Evolutionary conservation across 2,113 vertebrate species (phyloP).

Genomic region (Pandion haliaetus): DNA sequence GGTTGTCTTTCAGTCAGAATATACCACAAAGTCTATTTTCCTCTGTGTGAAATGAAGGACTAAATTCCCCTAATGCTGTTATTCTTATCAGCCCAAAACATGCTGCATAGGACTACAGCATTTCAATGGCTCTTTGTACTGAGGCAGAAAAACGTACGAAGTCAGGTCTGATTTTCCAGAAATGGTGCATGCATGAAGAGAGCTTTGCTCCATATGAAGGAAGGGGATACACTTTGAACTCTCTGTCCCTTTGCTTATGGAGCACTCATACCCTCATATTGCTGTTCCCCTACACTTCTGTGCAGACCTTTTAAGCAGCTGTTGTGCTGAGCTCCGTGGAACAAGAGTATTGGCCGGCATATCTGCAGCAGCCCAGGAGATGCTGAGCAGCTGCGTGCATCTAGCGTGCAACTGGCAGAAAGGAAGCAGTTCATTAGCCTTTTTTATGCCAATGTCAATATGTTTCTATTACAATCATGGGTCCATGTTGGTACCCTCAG

Average conservation of each 20-base stretch:
- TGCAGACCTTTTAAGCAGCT: not conserved
- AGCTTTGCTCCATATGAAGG: constrained; percentile 21
- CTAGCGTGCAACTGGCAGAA: constrained; percentile 24
- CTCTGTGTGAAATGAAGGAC: not conserved
- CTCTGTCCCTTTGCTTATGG: not conserved
- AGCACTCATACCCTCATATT: not conserved
- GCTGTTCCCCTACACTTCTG: not conserved
- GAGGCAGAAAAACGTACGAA: constrained; percentile 28
- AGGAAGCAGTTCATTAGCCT: constrained; percentile 58
- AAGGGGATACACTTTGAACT: not conserved
- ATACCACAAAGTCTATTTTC: not conserved
- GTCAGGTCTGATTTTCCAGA: constrained; percentile 23
- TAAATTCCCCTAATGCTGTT: not conserved
- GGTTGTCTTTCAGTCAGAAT: not conserved
- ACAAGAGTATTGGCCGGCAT: not conserved
- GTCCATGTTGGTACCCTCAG: constrained; percentile 43
- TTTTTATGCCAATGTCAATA: constrained; percentile 58
- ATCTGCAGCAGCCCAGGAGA: not conserved
- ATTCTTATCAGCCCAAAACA: constrained; percentile 60
- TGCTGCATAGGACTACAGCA: not conserved
- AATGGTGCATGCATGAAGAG: constrained; percentile 6
- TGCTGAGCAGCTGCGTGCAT: not conserved
- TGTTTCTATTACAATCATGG: constrained; percentile 30
- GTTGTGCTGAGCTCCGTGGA: not conserved
- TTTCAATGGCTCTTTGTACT: constrained; percentile 42